These are phyloP conservation scores for human DNA, from an alignment of 2,113 vertebrate genomes.

Conservation along the genomic window GRCh38 chr3:110196001-110196500, in stretches of 20 bases:
- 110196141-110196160: not conserved
- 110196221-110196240: not conserved
- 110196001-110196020: not conserved
- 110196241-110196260: not conserved
- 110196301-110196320: not conserved
- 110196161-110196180: not conserved
- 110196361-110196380: not conserved
- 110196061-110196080: not conserved
- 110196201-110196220: not conserved
- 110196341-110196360: not conserved
- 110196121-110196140: not conserved
- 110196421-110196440: not conserved
- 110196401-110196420: not conserved
- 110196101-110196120: not conserved
- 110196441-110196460: too few species aligned
- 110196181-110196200: not conserved
- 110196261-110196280: not conserved
- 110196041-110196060: not conserved
- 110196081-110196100: rapidly evolving
- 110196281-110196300: not conserved
- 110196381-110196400: not conserved
- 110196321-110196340: not conserved
- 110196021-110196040: not conserved
- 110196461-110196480: not conserved
- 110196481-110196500: not conserved